These are phyloP conservation scores for Drosophila auraria DNA, from an alignment of 1,140 invertebrate species.

Conservation along the genomic window DNA sequence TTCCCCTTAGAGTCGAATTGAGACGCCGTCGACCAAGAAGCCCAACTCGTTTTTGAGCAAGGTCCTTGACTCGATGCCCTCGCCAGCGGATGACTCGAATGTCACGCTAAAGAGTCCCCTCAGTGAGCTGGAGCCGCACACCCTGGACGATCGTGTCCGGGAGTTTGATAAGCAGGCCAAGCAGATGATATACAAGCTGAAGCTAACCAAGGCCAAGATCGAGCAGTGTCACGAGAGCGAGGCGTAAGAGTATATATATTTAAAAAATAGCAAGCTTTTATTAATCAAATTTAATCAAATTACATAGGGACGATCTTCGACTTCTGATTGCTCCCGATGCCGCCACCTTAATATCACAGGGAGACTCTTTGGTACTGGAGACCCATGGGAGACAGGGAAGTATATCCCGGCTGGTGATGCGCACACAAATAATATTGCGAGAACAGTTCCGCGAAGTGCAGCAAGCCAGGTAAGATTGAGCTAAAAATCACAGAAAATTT, in stretches of 20 bases:
- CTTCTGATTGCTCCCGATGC: conserved; percentile 90
- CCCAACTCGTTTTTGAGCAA: conserved; percentile 73
- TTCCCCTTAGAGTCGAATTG: conserved; percentile 74
- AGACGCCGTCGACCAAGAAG: conserved; percentile 77
- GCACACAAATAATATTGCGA: conserved; percentile 77
- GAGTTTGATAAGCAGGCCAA: conserved; percentile 87
- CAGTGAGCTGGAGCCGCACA: conserved; percentile 29
- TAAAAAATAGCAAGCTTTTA: not conserved
- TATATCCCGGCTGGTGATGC: conserved; percentile 78
- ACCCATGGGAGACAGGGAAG: conserved; percentile 86
- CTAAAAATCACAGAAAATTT: not conserved
- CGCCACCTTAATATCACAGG: conserved; percentile 91
- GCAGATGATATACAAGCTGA: conserved; percentile 89
- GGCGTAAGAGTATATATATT: conserved; percentile 85
- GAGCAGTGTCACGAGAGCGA: conserved; percentile 87
- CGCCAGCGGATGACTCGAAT: conserved; percentile 73
- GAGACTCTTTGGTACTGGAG: conserved; percentile 90
- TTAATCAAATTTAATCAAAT: not conserved
- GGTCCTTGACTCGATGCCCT: conserved; percentile 66
- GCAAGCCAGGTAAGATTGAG: conserved; percentile 68
- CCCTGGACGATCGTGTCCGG: conserved; percentile 75
- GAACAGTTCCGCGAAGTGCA: conserved; percentile 84
- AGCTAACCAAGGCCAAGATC: conserved; percentile 89
- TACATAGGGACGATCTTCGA: conserved; percentile 71
- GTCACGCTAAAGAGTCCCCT: conserved; percentile 71